Percentiles rank a stretch among this genome's conserved stretches.
Evolutionary conservation across 2,113 vertebrate species (phyloP).

Genomic region (Lophochroa leadbeateri): DNA sequence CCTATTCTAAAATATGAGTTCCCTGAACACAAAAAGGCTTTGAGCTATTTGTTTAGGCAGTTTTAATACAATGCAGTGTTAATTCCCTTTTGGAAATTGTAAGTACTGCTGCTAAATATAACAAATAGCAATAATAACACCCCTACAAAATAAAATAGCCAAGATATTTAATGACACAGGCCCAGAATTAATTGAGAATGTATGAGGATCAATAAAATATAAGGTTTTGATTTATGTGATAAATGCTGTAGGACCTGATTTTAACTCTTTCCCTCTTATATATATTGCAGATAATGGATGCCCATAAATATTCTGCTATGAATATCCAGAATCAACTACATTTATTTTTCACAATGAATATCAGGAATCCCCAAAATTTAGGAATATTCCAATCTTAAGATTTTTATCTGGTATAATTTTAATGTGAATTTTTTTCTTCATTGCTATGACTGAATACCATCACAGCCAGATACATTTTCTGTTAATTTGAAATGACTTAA

Average conservation of each 20-base stretch:
- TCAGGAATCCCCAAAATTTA: not conserved
- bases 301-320: not conserved
- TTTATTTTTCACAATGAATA: not conserved
- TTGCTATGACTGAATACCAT: not conserved
- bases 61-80: not conserved
- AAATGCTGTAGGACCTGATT: not conserved
- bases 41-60: not conserved
- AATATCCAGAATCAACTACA: not conserved
- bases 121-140: not conserved
- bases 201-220: not conserved
- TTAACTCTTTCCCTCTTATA: not conserved
- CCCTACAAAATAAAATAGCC: not conserved
- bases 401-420: not conserved
- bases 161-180: not conserved
- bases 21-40: not conserved
- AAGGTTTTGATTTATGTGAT: not conserved
- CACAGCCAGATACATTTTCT: not conserved
- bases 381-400: not conserved
- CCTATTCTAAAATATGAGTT: constrained; percentile 9
- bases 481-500: not conserved
- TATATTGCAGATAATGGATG: not conserved
- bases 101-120: not conserved
- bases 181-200: not conserved
- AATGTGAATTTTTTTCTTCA: not conserved
- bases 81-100: not conserved